Evolutionary conservation across 2,113 vertebrate species (phyloP), one percentile per base, ranked within the genome.

Genomic region (Lonchura striata): DNA sequence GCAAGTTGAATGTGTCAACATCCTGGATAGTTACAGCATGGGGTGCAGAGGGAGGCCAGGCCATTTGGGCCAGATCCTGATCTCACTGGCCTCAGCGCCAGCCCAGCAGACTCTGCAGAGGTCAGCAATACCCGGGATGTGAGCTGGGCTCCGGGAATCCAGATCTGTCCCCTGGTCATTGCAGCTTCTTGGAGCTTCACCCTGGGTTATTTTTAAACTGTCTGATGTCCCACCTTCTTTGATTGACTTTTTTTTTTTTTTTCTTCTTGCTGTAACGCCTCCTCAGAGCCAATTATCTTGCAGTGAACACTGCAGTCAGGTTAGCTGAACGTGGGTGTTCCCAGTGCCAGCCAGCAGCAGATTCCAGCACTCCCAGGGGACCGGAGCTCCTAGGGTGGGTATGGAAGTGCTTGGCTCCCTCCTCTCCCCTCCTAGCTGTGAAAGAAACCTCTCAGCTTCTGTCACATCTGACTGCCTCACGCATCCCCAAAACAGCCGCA

Each of bases 381-480:
- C 93, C 9, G 6, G 93, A 89, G 92, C 88, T 97, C 68, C 72
- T 93, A 20, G 82, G 78, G 78, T 56, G 93, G 90, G 49, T 79
- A 94, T 94, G 96, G 96, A 96, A 97, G 94, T 59, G 54, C 65
- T 95, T 94, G 90, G 71, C 88, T 91, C 42, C 91, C 61, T 94
- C 63, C 85, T 96, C 94, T 96, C 80, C 46, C 89, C 95, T 65
- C 44, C 53, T 61, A 82, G 89, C 91, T 92, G 80, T 82, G 92
- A 92, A 83, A 91, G 94, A 95, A 95, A 91, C 96, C 92, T 95
- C 96, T 94, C 70, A 49, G 91, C 86, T 88, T 71, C 54, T 65
- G 66, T 93, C 94, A 85, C 95, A 88, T 97, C 95, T 96, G 95
- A 97, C 91, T 97, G 97, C 97, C 96, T 98, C 94, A 77, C 90